Percentiles rank a stretch among this genome's conserved stretches.
These are phyloP conservation scores for Tragopan temminckii DNA, from an alignment of 2,797 vertebrate species.

Conservation along the genomic window DNA sequence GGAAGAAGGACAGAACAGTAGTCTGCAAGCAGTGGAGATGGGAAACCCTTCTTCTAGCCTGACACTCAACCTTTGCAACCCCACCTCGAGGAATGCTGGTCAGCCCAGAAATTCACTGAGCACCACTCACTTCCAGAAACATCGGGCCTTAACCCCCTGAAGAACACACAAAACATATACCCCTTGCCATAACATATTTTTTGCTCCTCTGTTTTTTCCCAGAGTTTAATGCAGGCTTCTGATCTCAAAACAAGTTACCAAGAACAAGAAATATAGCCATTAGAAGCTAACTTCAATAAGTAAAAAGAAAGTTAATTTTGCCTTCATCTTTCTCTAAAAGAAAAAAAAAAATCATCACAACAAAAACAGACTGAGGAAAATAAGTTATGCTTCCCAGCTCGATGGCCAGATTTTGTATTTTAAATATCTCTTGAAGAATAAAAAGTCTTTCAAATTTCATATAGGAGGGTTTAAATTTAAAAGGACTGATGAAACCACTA, in stretches of 20 bases:
- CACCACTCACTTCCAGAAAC: neutral
- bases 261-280: too few species aligned
- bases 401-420: neutral
- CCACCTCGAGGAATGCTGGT: neutral
- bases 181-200: neutral
- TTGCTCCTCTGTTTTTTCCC: neutral
- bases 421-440: neutral
- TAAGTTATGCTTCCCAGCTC: neutral
- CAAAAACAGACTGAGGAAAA: neutral
- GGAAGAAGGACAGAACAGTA: constrained; percentile 44
- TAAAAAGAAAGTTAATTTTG: too few species aligned
- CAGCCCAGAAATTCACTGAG: neutral
- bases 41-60: neutral
- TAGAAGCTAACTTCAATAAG: too few species aligned
- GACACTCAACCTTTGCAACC: neutral
- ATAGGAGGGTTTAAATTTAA: neutral
- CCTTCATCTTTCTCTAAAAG: too few species aligned
- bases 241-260: too few species aligned
- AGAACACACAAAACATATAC: neutral
- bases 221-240: neutral
- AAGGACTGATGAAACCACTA: neutral
- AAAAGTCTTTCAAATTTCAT: neutral
- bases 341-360: neutral
- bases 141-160: neutral
- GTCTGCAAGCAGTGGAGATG: neutral